phyloP scores from a whole-genome alignment of 2,888 invertebrate genomes.

The Tromatobia lineatoria region DNA sequence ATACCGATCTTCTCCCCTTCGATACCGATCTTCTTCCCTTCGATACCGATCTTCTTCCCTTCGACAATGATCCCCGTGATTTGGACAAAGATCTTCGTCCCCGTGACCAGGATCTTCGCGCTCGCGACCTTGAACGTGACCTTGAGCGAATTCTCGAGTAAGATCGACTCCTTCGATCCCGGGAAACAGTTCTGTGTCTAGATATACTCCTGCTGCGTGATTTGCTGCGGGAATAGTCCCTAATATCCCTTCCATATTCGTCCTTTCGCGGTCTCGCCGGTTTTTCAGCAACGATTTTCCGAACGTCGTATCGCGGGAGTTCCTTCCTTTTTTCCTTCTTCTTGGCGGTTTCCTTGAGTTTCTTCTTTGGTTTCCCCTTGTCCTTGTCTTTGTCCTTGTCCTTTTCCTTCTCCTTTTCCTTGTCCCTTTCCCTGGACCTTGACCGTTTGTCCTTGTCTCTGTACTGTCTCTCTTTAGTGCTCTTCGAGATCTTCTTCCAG shows the following conservation, averaged over 20 bases:
- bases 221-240: constrained; percentile 77
- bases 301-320: constrained; percentile 93
- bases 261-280: constrained; percentile 89
- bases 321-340: constrained; percentile 91
- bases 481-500: constrained; percentile 94
- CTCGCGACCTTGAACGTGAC: constrained; percentile 81
- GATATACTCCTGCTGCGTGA: constrained; percentile 75
- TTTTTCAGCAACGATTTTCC: constrained; percentile 91
- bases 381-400: constrained; percentile 80
- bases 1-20: constrained; percentile 69
- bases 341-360: constrained; percentile 81
- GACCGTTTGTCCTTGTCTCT: constrained; percentile 87
- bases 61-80: not conserved
- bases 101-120: constrained; percentile 80
- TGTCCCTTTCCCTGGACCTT: constrained; percentile 79
- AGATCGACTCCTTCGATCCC: constrained; percentile 80
- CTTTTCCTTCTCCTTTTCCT: constrained; percentile 83
- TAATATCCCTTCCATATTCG: constrained; percentile 92
- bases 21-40: constrained; percentile 68
- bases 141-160: constrained; percentile 78
- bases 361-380: constrained; percentile 78
- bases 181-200: constrained; percentile 78
- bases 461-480: constrained; percentile 92
- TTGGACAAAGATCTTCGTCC: constrained; percentile 8
- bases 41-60: constrained; percentile 72